These are phyloP conservation scores for Antitype chi DNA, from an alignment of 2,888 invertebrate species.

Conservation along the genomic window DNA sequence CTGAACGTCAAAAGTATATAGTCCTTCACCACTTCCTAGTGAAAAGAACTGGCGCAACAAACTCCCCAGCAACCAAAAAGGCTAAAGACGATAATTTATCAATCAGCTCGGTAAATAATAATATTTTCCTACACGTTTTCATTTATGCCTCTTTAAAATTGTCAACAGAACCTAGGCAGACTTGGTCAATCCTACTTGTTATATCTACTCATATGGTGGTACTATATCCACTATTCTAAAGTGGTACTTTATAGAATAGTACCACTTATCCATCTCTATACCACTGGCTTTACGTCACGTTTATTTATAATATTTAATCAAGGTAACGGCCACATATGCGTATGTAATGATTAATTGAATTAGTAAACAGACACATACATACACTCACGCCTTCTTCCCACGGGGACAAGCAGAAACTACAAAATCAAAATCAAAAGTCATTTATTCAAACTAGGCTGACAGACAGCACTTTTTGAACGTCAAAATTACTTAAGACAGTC, in stretches of 20 bases:
- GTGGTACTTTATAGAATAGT: not conserved
- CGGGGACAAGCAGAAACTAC: no score
- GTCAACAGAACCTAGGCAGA: not conserved
- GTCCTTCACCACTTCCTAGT: not conserved
- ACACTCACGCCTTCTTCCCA: no score
- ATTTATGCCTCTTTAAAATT: not conserved
- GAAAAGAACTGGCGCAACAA: not conserved
- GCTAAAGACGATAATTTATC: not conserved
- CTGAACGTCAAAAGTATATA: not conserved
- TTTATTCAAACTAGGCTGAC: no score
- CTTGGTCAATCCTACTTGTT: not conserved
- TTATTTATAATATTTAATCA: not conserved
- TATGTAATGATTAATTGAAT: not conserved
- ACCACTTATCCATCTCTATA: not conserved
- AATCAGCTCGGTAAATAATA: not conserved
- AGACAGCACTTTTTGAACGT: no score
- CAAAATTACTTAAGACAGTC: no score
- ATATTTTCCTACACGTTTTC: not conserved
- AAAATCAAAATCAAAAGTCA: no score
- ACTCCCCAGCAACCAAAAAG: not conserved
- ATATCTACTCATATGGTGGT: no score
- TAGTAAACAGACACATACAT: no score
- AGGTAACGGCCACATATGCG: not conserved
- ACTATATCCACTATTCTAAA: no score
- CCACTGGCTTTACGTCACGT: not conserved